Evolutionary conservation across 2,797 vertebrate species (phyloP), one percentile per base, ranked within the genome.

Genomic region (Peromyscus aztecus): DNA sequence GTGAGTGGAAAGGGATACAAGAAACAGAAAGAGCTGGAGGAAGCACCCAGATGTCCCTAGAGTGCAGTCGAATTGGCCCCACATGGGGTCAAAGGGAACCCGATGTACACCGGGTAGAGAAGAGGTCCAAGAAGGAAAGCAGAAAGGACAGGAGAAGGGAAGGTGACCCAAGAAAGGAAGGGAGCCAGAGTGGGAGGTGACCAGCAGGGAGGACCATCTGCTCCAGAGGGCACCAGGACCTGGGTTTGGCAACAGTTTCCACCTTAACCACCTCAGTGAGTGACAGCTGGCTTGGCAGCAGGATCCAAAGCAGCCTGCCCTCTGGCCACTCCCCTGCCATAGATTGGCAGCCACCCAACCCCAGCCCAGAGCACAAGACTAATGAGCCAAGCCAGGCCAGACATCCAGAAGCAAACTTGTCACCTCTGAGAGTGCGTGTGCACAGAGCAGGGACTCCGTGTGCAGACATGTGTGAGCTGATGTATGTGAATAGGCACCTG

Each of bases 131-230:
- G 81, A 94, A 94, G 90, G 69, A 85, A 94, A 75, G 65, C 95
- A 96, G 93, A 0, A 85, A 95, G 94, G 95, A 84, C 94, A 89
- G 4, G 0, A 12, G 75, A 49, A 78, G 75, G 43, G 63, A 63
- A 96, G 63, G 92, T 87, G 96, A 91, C 87, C 52, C 43, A 2
- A 78, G 71, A 65, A 19, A 81, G 73, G 78, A 67, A 21, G 71
- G 61, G 75, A 77, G 7, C 49, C 73, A 55, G 0, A 40, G 37
- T 67, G 49, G 1, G 0, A 63, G 43, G 76, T 37, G 43, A 98
- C 94, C 0, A 0, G 73, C 8, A 2, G 81, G 40, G 55, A 83
- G 57, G 2, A 55, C 97, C 98, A 97, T 97, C 97, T 97, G 97
- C 96, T 73, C 80, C 94, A 49, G 83, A 37, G 2, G 73, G 69